Base-by-base conservation (phyloP, 1,140 invertebrate species). In the Wiebesia pumilae region DNA sequence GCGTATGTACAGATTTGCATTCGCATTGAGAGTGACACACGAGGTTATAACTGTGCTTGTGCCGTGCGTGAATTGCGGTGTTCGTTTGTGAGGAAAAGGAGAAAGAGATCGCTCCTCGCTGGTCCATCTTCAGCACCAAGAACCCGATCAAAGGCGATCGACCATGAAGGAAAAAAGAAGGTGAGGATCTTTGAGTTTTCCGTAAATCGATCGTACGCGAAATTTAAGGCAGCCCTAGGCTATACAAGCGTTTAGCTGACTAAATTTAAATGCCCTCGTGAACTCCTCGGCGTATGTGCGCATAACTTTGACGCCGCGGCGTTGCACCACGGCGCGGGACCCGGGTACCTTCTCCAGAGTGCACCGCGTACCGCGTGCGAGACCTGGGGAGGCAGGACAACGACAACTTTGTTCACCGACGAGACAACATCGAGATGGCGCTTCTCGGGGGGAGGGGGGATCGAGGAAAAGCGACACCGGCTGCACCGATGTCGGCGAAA, bases 151-250 rank as follows among this genome's bases (percentile, higher is more conserved):
- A 7, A 58, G 47, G 9, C 69, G 19, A 51, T 9, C 69, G 19
- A 51, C 1, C 84, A 86, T 86, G 84, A 86, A 86, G 79, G 84
- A 86, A 65, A 86, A 86, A 81, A 30, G 84, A 14, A 86, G 84
- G 84, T 86, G 38, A 86, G 84, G 10, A 62, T 67, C n/a, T 78
- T n/a, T 33, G 19, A 77, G 77, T 43, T 77, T 40, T 16, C 10
- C 51, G 19, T 16, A 14, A 19, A 54, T 54, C 51, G 51, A 54
- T 19, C 19, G 10, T 54, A 54, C 10, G 51, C 9, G 51, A 7
- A 12, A 4, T 12, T 7, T 4, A 12, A 12, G 43, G 43, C 43
- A 47, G 43, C 43, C 43, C 12, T 47, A 4, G 43, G 43, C 4
- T 47, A 47, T 47, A 47, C 12, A 47, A 47, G 43, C 43, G 4